Base-by-base conservation (phyloP, 2,888 invertebrate species). In the Oxystoma pomonae region DNA sequence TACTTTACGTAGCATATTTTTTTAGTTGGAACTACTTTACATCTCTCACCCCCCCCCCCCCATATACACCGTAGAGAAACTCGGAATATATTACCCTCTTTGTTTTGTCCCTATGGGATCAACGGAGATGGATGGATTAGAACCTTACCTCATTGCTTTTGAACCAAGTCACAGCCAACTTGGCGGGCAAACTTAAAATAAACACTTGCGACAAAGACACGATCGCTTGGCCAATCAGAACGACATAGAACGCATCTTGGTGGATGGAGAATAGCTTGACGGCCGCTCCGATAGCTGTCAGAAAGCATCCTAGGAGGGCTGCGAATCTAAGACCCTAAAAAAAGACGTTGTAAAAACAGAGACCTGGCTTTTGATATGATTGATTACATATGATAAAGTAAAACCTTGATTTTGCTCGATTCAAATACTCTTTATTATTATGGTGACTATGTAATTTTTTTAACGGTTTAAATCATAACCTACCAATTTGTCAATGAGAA, bases 81-180 rank as follows among this genome's bases (percentile, higher is more conserved):
- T n/a, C n/a, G n/a, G n/a, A n/a, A n/a, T n/a, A n/a, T n/a, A n/a
- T n/a, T n/a, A n/a, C n/a, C n/a, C n/a, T n/a, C n/a, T n/a, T n/a
- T n/a, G n/a, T n/a, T n/a, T n/a, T n/a, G n/a, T n/a, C n/a, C n/a
- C n/a, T n/a, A n/a, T n/a, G n/a, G n/a, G n/a, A n/a, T n/a, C n/a
- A n/a, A n/a, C n/a, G n/a, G n/a, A n/a, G n/a, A n/a, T n/a, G n/a
- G n/a, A n/a, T n/a, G n/a, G n/a, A n/a, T n/a, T n/a, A n/a, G n/a
- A n/a, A n/a, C n/a, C 94, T 94, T 20, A 97, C 96, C 82, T 97
- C 93, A 74, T 93, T 89, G 0, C 94, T 90, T 1, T 96, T 96
- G 78, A 98, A 98, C 98, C 98, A 98, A 50, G 96, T 93, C 0
- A 98, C 96, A 0, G 98, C 97, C 69, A 98, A 82, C 59, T 90